Evolutionary conservation across 2,113 vertebrate genomes (phyloP).

Genomic region (Lagopus muta): DNA sequence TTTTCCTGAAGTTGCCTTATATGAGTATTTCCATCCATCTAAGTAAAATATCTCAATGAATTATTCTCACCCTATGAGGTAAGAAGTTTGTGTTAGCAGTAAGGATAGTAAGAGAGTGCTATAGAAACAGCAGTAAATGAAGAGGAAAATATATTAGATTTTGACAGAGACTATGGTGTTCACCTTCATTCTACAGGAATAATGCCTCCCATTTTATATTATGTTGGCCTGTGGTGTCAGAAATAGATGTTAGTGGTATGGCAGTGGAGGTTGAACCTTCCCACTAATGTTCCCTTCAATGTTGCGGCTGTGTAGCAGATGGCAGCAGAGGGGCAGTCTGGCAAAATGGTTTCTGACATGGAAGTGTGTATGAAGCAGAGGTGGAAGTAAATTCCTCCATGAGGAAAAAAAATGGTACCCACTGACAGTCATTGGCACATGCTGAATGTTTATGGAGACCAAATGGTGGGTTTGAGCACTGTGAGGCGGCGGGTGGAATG

Average conservation of each 20-base stretch:
- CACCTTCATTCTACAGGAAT: not conserved
- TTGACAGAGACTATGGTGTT: not conserved
- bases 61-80: not conserved
- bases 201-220: not conserved
- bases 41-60: not conserved
- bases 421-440: not conserved
- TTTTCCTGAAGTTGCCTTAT: not conserved
- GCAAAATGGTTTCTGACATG: not conserved
- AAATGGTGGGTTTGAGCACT: too few relatives aligned
- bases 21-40: not conserved
- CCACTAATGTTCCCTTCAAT: not conserved
- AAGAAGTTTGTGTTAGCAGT: not conserved
- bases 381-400: too few relatives aligned
- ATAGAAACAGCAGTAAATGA: not conserved
- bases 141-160: not conserved
- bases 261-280: not conserved
- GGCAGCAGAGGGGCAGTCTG: not conserved
- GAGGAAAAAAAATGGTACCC: too few relatives aligned
- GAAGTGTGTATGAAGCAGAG: not conserved
- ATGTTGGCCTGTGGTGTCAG: not conserved
- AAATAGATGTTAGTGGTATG: not conserved
- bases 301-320: not conserved
- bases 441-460: not conserved
- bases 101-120: not conserved
- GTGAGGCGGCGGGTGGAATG: too few relatives aligned